Percentiles rank a stretch among this genome's conserved stretches.
These are phyloP conservation scores for Drosophila kohkoa DNA, from an alignment of 1,140 invertebrate genomes.

Conservation along the genomic window DNA sequence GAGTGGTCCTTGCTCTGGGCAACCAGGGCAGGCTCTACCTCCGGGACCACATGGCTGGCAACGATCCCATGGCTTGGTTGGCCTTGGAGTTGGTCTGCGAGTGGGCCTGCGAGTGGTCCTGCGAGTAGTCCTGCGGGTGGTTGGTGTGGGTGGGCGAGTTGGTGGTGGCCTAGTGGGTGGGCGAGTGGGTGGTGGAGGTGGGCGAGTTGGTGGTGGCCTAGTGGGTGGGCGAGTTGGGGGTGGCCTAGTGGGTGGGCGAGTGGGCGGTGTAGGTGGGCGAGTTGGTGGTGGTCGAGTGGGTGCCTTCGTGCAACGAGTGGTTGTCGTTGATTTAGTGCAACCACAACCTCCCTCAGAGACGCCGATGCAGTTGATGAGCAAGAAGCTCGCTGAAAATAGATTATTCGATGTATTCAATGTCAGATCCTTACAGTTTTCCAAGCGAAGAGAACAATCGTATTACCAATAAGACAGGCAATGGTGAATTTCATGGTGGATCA, in stretches of 20 bases:
- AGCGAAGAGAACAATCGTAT: background rate
- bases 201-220: background rate
- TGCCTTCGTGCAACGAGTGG: background rate
- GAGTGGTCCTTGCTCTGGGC: background rate
- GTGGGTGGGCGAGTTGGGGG: background rate
- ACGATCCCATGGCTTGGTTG: constrained; percentile 7
- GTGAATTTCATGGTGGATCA: constrained; percentile 23
- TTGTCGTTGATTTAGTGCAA: background rate
- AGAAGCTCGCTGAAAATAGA: constrained; percentile 10
- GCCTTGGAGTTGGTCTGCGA: background rate
- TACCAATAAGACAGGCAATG: constrained; percentile 34
- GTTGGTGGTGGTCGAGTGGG: background rate
- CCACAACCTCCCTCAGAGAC: background rate
- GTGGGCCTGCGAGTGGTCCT: background rate
- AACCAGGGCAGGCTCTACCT: constrained; percentile 29
- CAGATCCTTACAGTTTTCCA: background rate
- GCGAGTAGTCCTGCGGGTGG: background rate
- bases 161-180: background rate
- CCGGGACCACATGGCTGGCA: constrained; percentile 28
- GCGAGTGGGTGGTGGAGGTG: no score
- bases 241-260: no score
- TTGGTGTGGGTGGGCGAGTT: background rate
- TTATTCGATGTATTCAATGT: background rate
- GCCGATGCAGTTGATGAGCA: constrained; percentile 15
- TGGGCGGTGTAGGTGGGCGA: background rate